Conservation (phyloP, 2,888 invertebrate genomes). For the Parthenolecanium corni region DNA sequence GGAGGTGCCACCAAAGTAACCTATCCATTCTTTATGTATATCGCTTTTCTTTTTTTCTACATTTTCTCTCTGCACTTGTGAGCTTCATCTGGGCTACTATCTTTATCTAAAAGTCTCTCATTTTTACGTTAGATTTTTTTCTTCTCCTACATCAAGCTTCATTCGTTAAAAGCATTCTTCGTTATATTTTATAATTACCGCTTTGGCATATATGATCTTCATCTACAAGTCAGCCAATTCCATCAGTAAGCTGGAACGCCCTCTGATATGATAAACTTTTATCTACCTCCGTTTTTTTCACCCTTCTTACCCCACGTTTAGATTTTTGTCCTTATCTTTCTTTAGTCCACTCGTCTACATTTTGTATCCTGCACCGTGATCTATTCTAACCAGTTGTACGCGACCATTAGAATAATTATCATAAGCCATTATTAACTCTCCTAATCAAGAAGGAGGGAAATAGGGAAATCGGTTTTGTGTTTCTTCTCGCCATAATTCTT, state of each 20-base stretch:
- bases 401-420: slow-evolving; percentile 14
- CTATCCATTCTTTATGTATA: slow-evolving; percentile 24
- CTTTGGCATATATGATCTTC: slow-evolving; percentile 24
- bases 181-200: slow-evolving; percentile 12
- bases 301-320: no score
- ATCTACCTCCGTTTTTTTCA: slow-evolving; percentile 13
- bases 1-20: slow-evolving; percentile 19
- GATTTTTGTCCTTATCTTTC: no score
- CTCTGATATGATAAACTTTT: slow-evolving; percentile 23
- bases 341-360: no score
- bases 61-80: not conserved
- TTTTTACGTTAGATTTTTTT: not conserved
- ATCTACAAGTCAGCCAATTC: slow-evolving; percentile 20
- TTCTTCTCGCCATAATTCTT: not conserved
- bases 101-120: slow-evolving; percentile 21
- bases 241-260: slow-evolving; percentile 24
- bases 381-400: slow-evolving; percentile 8
- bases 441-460: slow-evolving; percentile 20
- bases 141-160: not conserved
- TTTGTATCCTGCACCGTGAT: not conserved
- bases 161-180: slow-evolving; percentile 12
- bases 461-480: not conserved
- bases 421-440: slow-evolving; percentile 23
- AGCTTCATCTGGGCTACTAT: slow-evolving; percentile 19
- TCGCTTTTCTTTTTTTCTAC: slow-evolving; percentile 6